Base-by-base conservation (phyloP, 1,140 invertebrate genomes). In the Cydia fagiglandana region DNA sequence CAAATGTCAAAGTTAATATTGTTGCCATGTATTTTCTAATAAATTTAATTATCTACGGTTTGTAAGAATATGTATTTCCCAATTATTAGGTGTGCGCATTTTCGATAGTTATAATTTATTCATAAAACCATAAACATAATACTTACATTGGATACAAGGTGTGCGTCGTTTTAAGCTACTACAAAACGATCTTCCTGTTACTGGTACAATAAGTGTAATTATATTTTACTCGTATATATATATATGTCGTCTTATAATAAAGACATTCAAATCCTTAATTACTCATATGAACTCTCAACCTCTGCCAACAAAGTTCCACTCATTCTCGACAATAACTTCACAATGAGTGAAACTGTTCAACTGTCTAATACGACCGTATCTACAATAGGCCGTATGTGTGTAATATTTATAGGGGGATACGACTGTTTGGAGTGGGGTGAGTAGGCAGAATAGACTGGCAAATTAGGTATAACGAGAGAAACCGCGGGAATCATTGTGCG, bases 401-500 rank as follows among this genome's bases (percentile, higher is more conserved):
- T 10, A 0, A n/a, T 6, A 24, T 10, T 10, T 12, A 20, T 20
- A 10, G 15, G 56, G 56, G 24, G 56, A 61, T 61, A 61, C 56
- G 56, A 61, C 56, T 24, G 56, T 61, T 20, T 24, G 9, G 56
- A 61, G 20, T 61, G 56, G 9, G 7, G 10, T 2, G 56, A 1
- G 3, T 17, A n/a, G 5, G n/a, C n/a, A 53, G 50, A 61, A 61
- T 61, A 10, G 56, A 53, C 50, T 24, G 20, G 56, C 56, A 61
- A 61, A 61, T 61, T 61, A 61, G 53, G 56, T 61, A 12, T 61
- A 61, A 61, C 20, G 56, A 61, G 56, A 24, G 56, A 61, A 61
- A 61, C 56, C 56, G 56, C 56, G 56, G 56, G 56, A 61, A 24
- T 61, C 20, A 61, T 61, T 61, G 56, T 61, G 56, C n/a, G 53